Evolutionary conservation across 2,113 vertebrate genomes (phyloP).

Genomic region (Podarcis muralis): DNA sequence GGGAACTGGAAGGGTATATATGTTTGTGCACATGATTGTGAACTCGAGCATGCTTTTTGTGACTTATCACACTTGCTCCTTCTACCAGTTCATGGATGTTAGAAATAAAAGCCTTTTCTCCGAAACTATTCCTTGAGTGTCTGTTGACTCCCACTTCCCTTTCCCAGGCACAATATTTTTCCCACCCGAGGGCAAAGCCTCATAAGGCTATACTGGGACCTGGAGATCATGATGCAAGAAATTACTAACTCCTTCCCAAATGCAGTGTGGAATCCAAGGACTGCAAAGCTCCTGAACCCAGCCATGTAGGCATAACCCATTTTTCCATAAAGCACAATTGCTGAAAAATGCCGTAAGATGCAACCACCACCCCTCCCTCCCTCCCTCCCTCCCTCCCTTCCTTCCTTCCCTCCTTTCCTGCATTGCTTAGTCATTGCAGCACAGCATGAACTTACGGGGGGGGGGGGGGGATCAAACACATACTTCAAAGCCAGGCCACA

Average conservation of each 20-base stretch:
- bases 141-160: too few relatives aligned
- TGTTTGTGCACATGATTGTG: too few relatives aligned
- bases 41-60: too few relatives aligned
- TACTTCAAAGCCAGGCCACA: background rate
- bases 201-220: too few relatives aligned
- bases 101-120: too few relatives aligned
- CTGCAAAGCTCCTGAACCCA: background rate
- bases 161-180: too few relatives aligned
- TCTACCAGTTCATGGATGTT: too few relatives aligned
- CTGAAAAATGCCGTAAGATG: background rate
- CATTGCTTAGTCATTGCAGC: background rate
- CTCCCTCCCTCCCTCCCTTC: too few relatives aligned
- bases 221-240: background rate
- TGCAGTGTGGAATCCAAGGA: background rate
- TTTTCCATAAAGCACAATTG: background rate
- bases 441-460: background rate
- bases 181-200: too few relatives aligned
- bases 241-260: background rate
- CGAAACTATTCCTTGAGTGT: too few relatives aligned
- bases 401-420: background rate
- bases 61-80: too few relatives aligned
- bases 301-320: background rate
- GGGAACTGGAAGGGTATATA: too few relatives aligned
- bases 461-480: background rate
- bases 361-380: background rate